Base-by-base conservation (phyloP, 2,888 invertebrate genomes). In the Rhabditophanes sp. region DNA sequence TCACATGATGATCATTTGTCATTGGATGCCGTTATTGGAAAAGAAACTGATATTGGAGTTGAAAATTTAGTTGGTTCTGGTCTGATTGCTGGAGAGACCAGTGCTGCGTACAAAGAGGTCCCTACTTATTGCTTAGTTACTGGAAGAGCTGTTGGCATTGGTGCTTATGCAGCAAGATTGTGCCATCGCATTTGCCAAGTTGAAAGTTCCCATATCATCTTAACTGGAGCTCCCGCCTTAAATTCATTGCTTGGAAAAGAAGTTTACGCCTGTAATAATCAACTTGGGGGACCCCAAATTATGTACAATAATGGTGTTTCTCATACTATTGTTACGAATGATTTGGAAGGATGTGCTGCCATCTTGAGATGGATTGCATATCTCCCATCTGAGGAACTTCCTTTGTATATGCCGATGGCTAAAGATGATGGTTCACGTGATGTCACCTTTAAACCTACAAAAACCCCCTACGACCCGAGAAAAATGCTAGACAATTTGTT, bases 231-330 rank as follows among this genome's bases (percentile, higher is more conserved):
- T 65, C 79, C 45, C n/a, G 62, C 62, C 1, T 41, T 62, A 11
- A 62, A 62, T 44, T 55, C 71, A 72, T 74, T 90, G 29, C 71
- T 93, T 15, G 93, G 93, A 0, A 53, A 53, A 37, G 46, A 87
- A 53, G 93, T 96, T 2, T 96, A 96, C 71, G 85, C 93, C 4
- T 87, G 85, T 36, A 96, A 96, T 71, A 88, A 84, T 69, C 96
- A 96, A 69, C 72, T 96, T 19, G 96, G 96, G 22, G 96, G 87
- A 11, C 76, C 82, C 7, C 88, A 96, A 71, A 88, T 96, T 41
- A 96, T 96, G 93, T 80, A 82, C 73, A 82, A 87, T 67, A 96
- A 96, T 65, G 96, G 93, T 4, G 79, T 96, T 1, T 77, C 87
- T 0, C 93, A 93, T 67, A 80, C 81, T 30, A 82, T 83, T 1